These are phyloP conservation scores for Schizopygopsis pylzovi DNA, from an alignment of 2,797 vertebrate species.

Conservation along the genomic window DNA sequence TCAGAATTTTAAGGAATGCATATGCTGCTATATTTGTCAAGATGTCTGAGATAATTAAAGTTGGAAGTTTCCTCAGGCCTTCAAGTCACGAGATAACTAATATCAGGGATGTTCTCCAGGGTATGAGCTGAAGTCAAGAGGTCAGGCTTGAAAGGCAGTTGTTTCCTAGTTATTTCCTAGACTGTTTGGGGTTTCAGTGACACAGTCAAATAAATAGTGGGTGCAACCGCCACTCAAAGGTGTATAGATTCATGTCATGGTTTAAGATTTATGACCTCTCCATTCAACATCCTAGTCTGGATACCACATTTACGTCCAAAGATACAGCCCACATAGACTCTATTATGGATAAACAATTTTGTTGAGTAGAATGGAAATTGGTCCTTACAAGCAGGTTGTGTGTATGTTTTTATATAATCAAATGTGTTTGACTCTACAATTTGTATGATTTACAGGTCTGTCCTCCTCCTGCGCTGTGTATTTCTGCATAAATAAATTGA, in stretches of 20 bases:
- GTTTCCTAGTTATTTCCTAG: slow-evolving; percentile 41
- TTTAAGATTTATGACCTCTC: slow-evolving; percentile 56
- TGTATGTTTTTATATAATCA: neutral
- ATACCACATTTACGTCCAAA: slow-evolving; percentile 10
- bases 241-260: slow-evolving; percentile 45
- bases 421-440: neutral
- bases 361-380: slow-evolving; percentile 5
- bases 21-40: neutral
- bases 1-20: neutral
- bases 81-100: slow-evolving; percentile 35
- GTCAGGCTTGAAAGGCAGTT: slow-evolving; percentile 48
- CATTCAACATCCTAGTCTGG: slow-evolving; percentile 33
- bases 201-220: slow-evolving; percentile 61
- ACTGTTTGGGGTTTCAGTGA: slow-evolving; percentile 59
- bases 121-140: slow-evolving; percentile 45
- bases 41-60: neutral
- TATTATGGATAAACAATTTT: slow-evolving; percentile 11
- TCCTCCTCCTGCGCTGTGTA: neutral
- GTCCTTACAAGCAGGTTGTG: neutral
- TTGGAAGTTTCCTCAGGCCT: slow-evolving; percentile 30
- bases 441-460: neutral
- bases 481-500: neutral
- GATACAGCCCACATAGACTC: neutral
- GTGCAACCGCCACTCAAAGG: slow-evolving; percentile 25
- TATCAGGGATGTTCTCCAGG: slow-evolving; percentile 42